Percentiles rank a stretch among this genome's conserved stretches.
phyloP scores from a whole-genome alignment of 2,113 vertebrate species.

The Corapipo altera region DNA sequence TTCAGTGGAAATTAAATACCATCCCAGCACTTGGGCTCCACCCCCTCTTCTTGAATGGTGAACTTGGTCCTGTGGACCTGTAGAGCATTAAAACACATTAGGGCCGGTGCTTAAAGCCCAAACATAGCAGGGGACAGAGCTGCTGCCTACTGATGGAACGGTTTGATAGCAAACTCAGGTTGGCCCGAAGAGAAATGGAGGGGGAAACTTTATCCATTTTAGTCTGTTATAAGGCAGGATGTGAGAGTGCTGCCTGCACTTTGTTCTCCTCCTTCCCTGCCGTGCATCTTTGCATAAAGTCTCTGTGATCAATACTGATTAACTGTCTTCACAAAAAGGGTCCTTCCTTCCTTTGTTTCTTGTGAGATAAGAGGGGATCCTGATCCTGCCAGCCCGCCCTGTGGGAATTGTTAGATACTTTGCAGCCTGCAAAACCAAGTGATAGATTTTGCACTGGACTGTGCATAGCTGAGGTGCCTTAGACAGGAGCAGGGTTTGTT shows the following conservation, averaged over 20 bases:
- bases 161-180: neutral
- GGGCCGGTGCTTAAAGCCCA: neutral
- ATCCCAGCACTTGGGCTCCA: neutral
- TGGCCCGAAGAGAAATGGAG: neutral
- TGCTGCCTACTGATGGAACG: neutral
- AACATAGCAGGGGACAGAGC: neutral
- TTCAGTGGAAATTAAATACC: neutral
- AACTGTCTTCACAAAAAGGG: neutral
- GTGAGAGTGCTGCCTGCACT: neutral
- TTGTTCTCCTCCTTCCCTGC: neutral
- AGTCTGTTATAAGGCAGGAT: neutral
- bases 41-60: neutral
- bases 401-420: neutral
- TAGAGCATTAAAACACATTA: neutral
- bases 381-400: neutral
- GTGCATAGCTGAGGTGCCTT: neutral
- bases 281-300: neutral
- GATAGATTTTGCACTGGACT: neutral
- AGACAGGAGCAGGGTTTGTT: neutral
- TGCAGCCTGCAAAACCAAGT: neutral
- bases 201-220: rapidly evolving
- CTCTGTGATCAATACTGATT: neutral
- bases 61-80: rapidly evolving
- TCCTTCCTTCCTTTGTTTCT: slow-evolving; percentile 32
- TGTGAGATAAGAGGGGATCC: neutral